A percentile compares a stretch with the other conserved stretches of the same genome.
Conservation (phyloP, 2,113 vertebrate genomes). For the Brevimyrus niger region DNA sequence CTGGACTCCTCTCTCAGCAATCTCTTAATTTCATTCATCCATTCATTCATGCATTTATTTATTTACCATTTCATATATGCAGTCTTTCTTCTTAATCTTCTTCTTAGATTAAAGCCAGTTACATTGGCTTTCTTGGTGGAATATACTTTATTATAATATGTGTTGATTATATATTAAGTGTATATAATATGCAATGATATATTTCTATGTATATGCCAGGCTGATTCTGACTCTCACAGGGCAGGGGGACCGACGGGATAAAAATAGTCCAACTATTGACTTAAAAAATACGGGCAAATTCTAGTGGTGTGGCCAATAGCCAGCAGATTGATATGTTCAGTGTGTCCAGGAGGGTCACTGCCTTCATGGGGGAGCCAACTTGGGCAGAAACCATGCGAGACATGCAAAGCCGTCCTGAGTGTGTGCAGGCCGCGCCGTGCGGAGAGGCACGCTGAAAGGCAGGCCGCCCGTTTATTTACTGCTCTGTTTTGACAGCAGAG, state of each 20-base stretch:
- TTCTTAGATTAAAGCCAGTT: background rate
- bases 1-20: background rate
- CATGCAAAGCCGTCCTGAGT: conserved; percentile 15
- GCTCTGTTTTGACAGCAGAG: conserved; percentile 37
- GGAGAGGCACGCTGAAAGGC: conserved; percentile 22
- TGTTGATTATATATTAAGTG: background rate
- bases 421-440: background rate
- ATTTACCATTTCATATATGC: background rate
- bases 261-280: conserved; percentile 2
- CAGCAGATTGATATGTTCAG: conserved; percentile 26
- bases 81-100: background rate
- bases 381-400: conserved; percentile 21
- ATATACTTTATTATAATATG: background rate
- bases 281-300: conserved; percentile 11
- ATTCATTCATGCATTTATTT: background rate
- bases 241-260: conserved; percentile 8
- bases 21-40: background rate
- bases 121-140: background rate
- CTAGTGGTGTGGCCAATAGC: conserved; percentile 14
- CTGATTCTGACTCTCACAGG: background rate
- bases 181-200: background rate
- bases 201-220: background rate
- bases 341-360: background rate
- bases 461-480: conserved; percentile 35
- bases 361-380: conserved; percentile 18